Evolutionary conservation across 2,113 vertebrate genomes (phyloP).

Genomic region (Origma solitaria): DNA sequence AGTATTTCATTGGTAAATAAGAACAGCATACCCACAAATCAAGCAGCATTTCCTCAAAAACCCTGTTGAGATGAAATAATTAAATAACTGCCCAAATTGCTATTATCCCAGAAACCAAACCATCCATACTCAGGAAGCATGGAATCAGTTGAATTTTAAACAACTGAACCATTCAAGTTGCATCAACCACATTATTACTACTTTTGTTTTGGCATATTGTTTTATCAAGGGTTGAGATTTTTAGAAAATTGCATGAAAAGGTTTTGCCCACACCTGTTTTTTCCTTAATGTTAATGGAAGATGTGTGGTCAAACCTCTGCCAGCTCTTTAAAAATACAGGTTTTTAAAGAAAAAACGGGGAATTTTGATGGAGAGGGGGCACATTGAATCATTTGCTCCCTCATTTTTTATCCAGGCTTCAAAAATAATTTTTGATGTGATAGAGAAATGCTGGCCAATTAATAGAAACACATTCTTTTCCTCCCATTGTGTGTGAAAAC

Average conservation of each 20-base stretch:
- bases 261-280: not conserved
- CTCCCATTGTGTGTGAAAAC: not conserved
- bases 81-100: slow-evolving; percentile 6
- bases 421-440: not conserved
- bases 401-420: not conserved
- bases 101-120: slow-evolving; percentile 3
- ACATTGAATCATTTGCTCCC: not conserved
- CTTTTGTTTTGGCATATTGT: not conserved
- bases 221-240: not conserved
- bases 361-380: not conserved
- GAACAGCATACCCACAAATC: slow-evolving; percentile 19
- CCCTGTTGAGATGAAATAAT: slow-evolving; percentile 24
- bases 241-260: not conserved
- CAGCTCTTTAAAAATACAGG: not conserved
- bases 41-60: slow-evolving; percentile 36
- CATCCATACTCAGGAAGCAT: not conserved
- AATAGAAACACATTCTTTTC: not conserved
- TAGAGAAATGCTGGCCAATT: not conserved
- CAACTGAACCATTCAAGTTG: not conserved
- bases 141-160: slow-evolving; percentile 8
- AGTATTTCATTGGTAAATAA: slow-evolving; percentile 27
- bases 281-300: not conserved
- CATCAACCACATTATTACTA: not conserved
- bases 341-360: not conserved
- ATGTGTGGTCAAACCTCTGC: not conserved